Evolutionary conservation across 2,888 invertebrate species (phyloP).

Genomic region (Hydropsyche betteni): DNA sequence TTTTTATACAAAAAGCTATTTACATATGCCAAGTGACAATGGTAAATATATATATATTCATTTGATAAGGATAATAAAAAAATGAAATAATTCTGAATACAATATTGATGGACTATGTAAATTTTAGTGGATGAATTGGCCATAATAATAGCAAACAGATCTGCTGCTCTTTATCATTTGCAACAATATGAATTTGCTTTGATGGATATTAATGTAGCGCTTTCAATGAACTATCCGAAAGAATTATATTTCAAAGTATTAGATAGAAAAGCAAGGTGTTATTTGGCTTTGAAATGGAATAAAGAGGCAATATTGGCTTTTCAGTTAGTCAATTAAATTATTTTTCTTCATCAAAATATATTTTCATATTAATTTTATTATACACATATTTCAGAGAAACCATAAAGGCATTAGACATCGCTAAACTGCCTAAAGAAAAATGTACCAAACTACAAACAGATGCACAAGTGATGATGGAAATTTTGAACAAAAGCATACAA

Average conservation of each 20-base stretch:
- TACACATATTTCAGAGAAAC: slow-evolving; percentile 64
- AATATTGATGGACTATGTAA: slow-evolving; percentile 49
- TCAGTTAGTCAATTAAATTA: slow-evolving; percentile 54
- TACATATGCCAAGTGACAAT: slow-evolving; percentile 72
- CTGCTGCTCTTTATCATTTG: slow-evolving; percentile 80
- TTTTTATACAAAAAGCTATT: slow-evolving; percentile 75
- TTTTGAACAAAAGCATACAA: slow-evolving; percentile 70
- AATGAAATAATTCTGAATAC: not conserved
- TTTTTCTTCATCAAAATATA: not conserved
- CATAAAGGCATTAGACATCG: slow-evolving; percentile 73
- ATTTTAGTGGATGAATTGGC: slow-evolving; percentile 70
- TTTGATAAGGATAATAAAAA: slow-evolving; percentile 15
- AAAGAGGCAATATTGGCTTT: slow-evolving; percentile 72
- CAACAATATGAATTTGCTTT: slow-evolving; percentile 73
- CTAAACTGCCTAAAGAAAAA: slow-evolving; percentile 70
- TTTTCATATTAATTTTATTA: not conserved
- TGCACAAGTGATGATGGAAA: slow-evolving; percentile 75
- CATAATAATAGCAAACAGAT: slow-evolving; percentile 80
- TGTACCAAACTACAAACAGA: slow-evolving; percentile 72
- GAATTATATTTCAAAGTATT: slow-evolving; percentile 79
- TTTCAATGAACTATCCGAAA: slow-evolving; percentile 74
- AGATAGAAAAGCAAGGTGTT: slow-evolving; percentile 77
- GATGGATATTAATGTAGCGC: slow-evolving; percentile 75
- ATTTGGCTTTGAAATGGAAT: slow-evolving; percentile 73
- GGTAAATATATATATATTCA: slow-evolving; percentile 63